Evolutionary conservation across 2,888 invertebrate species (phyloP).

Genomic region (Brachyptera putata): DNA sequence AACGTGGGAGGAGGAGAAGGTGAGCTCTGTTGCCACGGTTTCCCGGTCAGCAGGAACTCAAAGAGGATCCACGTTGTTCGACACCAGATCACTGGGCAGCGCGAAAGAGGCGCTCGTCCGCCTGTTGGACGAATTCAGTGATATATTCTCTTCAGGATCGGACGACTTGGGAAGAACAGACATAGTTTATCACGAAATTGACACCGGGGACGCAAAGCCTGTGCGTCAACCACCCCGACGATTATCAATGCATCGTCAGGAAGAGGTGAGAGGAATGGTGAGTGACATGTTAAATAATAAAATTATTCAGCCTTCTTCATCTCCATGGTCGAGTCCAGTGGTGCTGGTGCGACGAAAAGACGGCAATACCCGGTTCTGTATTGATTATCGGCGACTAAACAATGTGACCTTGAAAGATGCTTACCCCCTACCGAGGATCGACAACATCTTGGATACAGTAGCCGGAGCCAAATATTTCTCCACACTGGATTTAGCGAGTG

Average conservation of each 20-base stretch:
- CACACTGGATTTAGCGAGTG: neutral
- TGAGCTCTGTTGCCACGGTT: neutral
- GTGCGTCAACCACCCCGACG: too few species aligned
- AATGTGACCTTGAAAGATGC: neutral
- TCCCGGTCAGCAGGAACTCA: neutral
- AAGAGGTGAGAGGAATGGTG: neutral
- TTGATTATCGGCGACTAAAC: constrained; percentile 9
- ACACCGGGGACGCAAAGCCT: neutral
- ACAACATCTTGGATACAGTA: neutral
- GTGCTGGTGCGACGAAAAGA: neutral
- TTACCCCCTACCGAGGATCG: neutral
- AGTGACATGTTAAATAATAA: neutral
- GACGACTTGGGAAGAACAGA: neutral
- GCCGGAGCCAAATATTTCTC: neutral
- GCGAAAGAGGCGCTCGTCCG: neutral
- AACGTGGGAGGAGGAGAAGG: neutral
- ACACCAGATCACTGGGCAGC: too few species aligned
- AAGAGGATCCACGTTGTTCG: neutral
- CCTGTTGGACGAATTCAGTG: neutral
- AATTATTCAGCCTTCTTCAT: neutral
- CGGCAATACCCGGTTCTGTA: neutral
- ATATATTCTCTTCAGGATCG: neutral
- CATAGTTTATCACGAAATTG: neutral
- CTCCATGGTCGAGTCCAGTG: neutral
- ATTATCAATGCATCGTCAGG: neutral